Base-by-base conservation (phyloP, 2,113 vertebrate genomes). In the Procavia capensis region DNA sequence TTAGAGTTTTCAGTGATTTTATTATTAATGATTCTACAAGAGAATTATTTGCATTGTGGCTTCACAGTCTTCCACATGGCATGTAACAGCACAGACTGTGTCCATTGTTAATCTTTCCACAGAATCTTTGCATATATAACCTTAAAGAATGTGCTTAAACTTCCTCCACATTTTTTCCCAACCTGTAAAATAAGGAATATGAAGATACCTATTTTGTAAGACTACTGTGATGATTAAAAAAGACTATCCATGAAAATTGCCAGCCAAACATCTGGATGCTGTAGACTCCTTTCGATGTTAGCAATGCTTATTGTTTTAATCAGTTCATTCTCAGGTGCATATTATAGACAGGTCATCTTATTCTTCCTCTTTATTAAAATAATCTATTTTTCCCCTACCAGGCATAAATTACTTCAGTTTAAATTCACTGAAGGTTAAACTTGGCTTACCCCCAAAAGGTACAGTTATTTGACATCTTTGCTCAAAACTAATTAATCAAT, bases 401-500 rank as follows among this genome's bases (percentile, higher is more conserved):
- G n/a, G 19, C 16, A 41, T 34, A 92, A 81, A 45, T 50, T 50
- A 34, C 31, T 63, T 72, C 13, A 57, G 5, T 78, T 36, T 83
- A 88, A n/a, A 59, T 64, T 68, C 9, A 74, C 31, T 11, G 61
- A 81, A 68, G 0, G 25, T 92, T 86, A 90, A 92, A 95, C 20
- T 87, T 36, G 16, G 2, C 1, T 68, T 74, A 13, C 1, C 11
- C 20, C 13, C 0, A 3, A 24, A 89, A 36, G 36, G 27, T 59
- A 34, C 8, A 78, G 31, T 78, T 78, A 25, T 91, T 80, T 91
- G 59, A 66, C 54, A n/a, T 92, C 3, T 34, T 80, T 34, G 31
- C 1, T 85, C 29, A 83, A 39, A 29, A 68, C 22, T 89, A 78
- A 19, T 64, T 63, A 31, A 81, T 47, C 68, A 50, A 25, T 34